Evolutionary conservation across 2,888 invertebrate genomes (phyloP), one percentile per base, ranked within the genome.

Genomic region (Flabesymbios commensalis): DNA sequence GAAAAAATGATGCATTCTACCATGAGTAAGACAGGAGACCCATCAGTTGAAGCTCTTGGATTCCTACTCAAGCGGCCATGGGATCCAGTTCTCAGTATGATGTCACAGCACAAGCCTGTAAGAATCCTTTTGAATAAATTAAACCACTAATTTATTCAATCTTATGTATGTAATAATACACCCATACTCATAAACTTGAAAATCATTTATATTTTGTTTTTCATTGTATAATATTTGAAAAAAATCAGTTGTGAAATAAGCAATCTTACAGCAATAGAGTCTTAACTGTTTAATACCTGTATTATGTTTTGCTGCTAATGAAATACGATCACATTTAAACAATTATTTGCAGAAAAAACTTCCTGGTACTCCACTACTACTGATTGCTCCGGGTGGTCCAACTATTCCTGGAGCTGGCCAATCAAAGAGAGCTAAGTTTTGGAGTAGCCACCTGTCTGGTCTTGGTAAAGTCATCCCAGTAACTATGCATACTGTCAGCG

Each of bases 11-110:
- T 90, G 42, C 86, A 75, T 10, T 63, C 66, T 3, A 63, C 73
- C 1, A 65, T 67, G 1, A 56, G 59, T 17, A 61, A 66, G 33
- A 51, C 63, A 26, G 60, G 70, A 33, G 63, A 73, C 2, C 66
- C 70, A 5, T 86, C 86, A 48, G 86, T 87, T 70, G 90, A 90
- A 72, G 86, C 88, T 7, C 81, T 91, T 29, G 86, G 86, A 42
- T 86, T 88, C 0, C 83, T 91, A 42, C 73, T 89, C 29, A 89
- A 89, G 75, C 83, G 87, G 63, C 87, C 89, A 10, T 91, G 91
- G 90, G 91, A 92, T 78, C 92, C 91, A 0, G 85, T 89, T 10
- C 82, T 86, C 2, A 80, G 85, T 22, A 83, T 84, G 65, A 79
- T 88, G 45, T 83, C 85, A 64, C 85, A 87, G 56, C 86, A 87